Evolutionary conservation across 2,888 invertebrate genomes (phyloP), one percentile per base, ranked within the genome.

Genomic region (Ceramica pisi): DNA sequence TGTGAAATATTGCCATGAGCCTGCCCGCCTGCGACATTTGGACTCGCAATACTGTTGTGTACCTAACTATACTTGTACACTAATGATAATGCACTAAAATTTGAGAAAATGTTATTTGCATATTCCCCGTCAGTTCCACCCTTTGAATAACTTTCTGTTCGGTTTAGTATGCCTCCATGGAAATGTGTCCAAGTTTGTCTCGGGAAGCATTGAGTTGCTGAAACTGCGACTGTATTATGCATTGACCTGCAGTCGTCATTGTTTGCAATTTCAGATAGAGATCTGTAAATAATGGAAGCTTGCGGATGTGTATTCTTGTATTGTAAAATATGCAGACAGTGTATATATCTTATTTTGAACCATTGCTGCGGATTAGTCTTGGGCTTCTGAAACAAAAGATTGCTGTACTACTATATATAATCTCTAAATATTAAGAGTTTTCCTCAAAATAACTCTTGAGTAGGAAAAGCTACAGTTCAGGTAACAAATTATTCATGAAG

Each of bases 1-100:
- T 86, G 88, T 89, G 88, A 91, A 90, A 91, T 92, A 92, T 91
- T 90, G 87, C 89, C 87, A 86, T 85, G 86, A 83, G 85, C 83
- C 83, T 83, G 85, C 86, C 86, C 83, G 85, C 84, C 83, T 84
- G 85, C 85, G 86, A 83, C 85, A 87, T 88, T 87, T 84, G 80
- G 79, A 82, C 82, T 86, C 44, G 76, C 71, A 74, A 69, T 72
- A 71, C 63, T 68, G 60, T 61, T 69, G 69, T 78, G 35, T 57
- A 64, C 64, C 65, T 55, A 66, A 31, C 53, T 57, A 55, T 68
- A 64, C 59, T 70, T 67, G 48, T 62, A 67, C 67, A 70, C 64
- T 75, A 73, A 73, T 68, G 64, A 75, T 83, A 80, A 75, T 77
- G 75, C 70, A 74, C 60, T 69, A 82, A 75, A 62, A 75, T 80